A percentile compares a stretch with the other conserved stretches of the same genome.
These are phyloP conservation scores for Psilopogon haemacephalus DNA, from an alignment of 2,113 vertebrate species.

Conservation along the genomic window DNA sequence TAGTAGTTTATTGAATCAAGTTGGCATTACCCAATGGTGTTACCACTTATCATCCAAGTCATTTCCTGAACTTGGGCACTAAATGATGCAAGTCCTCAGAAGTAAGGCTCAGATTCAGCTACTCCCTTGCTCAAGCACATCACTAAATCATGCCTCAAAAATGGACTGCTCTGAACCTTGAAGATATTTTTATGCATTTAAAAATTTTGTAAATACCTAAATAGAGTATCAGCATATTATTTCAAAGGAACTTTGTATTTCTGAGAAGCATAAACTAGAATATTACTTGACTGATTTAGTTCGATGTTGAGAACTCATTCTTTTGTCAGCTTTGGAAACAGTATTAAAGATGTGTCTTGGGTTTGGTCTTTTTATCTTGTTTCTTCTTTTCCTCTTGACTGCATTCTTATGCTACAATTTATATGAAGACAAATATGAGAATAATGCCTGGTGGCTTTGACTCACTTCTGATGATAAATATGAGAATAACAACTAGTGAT, in stretches of 20 bases:
- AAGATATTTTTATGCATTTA: neutral
- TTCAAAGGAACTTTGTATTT: neutral
- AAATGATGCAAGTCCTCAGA: neutral
- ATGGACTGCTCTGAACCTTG: neutral
- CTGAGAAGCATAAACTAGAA: neutral
- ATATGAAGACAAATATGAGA: neutral
- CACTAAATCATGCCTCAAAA: neutral
- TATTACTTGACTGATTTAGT: neutral
- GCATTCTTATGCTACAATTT: neutral
- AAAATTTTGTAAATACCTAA: neutral
- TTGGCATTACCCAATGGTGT: neutral
- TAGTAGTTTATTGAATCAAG: neutral
- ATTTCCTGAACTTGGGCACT: neutral
- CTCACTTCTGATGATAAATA: constrained; percentile 25
- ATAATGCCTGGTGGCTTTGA: neutral
- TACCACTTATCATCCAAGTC: neutral
- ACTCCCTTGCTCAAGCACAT: neutral
- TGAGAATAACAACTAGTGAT: neutral
- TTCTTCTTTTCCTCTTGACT: neutral
- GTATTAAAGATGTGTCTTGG: neutral
- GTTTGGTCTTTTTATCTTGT: neutral
- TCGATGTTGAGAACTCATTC: neutral
- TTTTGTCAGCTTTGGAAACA: neutral
- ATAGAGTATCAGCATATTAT: neutral
- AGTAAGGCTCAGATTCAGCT: neutral